A percentile compares a stretch with the other conserved stretches of the same genome.
Conservation (phyloP, 1,140 invertebrate species). For the Mylabris phalerata region DNA sequence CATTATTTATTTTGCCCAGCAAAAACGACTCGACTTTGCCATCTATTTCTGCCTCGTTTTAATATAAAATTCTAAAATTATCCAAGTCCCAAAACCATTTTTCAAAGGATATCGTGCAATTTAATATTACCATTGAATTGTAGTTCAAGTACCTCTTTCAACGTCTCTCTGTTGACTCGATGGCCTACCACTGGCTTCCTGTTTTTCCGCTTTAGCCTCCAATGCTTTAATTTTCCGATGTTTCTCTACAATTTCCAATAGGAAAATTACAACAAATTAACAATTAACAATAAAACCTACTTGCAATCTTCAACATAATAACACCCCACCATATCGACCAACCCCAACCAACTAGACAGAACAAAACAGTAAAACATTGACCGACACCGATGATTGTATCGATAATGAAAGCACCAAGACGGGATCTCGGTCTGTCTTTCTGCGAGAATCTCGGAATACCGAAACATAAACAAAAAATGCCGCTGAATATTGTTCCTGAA, state of each 20-base stretch:
- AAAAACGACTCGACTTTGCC: conserved; percentile 20
- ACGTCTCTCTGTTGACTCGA: conserved; percentile 10
- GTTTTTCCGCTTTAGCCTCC: conserved; percentile 23
- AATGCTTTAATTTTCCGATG: conserved; percentile 33
- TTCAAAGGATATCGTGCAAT: not conserved
- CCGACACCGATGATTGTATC: conserved; percentile 77
- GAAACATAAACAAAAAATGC: conserved; percentile 78
- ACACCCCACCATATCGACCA: conserved; percentile 97
- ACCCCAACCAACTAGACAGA: conserved; percentile 93
- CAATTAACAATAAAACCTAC: conserved; percentile 46
- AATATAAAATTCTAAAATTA: not conserved
- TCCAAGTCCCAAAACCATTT: not conserved
- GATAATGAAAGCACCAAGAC: conserved; percentile 71
- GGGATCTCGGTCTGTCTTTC: conserved; percentile 59
- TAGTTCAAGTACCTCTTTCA: conserved; percentile 25
- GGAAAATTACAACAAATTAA: not conserved
- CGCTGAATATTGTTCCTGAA: conserved; percentile 80
- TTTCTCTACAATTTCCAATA: conserved; percentile 24
- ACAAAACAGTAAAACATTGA: conserved; percentile 89
- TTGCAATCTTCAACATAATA: conserved; percentile 73
- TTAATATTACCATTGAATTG: not conserved
- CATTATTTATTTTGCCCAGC: conserved; percentile 19
- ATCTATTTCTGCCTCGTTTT: not conserved
- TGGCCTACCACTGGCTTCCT: conserved; percentile 8
- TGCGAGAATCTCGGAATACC: conserved; percentile 80